Base-by-base conservation (phyloP, 2,888 invertebrate species). In the Gastrophysa polygoni region DNA sequence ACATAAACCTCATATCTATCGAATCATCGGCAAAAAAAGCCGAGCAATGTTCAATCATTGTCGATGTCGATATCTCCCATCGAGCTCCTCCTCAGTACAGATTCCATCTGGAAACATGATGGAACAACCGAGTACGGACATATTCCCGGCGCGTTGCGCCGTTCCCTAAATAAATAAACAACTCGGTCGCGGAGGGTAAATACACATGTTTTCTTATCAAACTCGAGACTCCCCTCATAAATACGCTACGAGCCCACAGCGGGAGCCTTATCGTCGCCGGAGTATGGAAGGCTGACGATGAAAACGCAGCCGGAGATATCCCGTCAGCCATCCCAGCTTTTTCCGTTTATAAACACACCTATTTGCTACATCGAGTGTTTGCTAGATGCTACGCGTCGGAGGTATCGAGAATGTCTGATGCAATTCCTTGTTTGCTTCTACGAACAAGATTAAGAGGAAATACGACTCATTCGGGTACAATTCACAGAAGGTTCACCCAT, bases 181-280 rank as follows among this genome's bases (percentile, higher is more conserved):
- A 49, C 50, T 52, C 47, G 62, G 63, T 57, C 24, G 24, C 49
- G 48, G 47, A 58, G 62, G 61, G 65, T 63, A 57, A 63, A 68
- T 66, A 64, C 62, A 64, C 66, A 59, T 63, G 66, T 62, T 64
- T 59, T 66, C 66, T 70, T 68, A 70, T 70, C 68, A 63, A 60
- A 59, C 54, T n/a, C 38, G 60, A 52, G 54, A 58, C 62, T 65
- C 63, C 66, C 64, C 59, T 48, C 62, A 64, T 70, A 70, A 70
- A 70, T 70, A 68, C 68, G 63, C 68, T 68, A 70, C 65, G 70
- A 68, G 64, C 56, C 52, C 56, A 66, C 64, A 63, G 60, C 43
- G 47, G 17, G 34, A 10, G 43, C 17, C 54, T 54, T 54, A 54
- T 54, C 43, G 43, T 34, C 21, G 21, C 16, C 24, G 24, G 24